Conservation (phyloP, 2,797 vertebrate genomes). For the Rhinoraja longicauda region DNA sequence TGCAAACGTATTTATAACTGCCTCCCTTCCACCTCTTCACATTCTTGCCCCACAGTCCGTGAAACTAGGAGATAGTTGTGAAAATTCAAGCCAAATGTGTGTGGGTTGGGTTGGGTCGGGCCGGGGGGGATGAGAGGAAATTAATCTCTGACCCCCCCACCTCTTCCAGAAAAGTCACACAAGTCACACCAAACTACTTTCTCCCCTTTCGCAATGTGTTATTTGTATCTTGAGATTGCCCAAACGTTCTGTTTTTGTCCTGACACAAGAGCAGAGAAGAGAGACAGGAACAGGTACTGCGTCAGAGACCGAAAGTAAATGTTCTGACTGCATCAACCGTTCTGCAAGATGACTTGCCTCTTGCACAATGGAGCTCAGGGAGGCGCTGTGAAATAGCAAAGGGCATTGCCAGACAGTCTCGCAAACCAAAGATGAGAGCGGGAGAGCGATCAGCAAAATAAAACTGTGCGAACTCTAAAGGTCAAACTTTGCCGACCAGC, state of each 20-base stretch:
- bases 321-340: no score
- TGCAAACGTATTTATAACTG: no score
- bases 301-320: neutral
- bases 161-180: neutral
- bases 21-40: no score
- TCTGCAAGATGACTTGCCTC: neutral
- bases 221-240: neutral
- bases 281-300: neutral
- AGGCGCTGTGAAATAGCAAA: neutral
- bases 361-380: neutral
- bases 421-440: neutral
- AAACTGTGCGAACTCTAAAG: neutral
- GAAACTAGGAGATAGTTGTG: no score
- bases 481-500: neutral
- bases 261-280: neutral
- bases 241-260: neutral
- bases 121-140: neutral
- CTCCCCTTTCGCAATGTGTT: neutral
- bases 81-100: neutral
- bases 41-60: no score
- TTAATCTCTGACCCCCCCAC: neutral
- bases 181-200: neutral
- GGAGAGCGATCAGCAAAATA: no score
- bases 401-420: neutral
- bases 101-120: neutral